phyloP scores from a whole-genome alignment of 2,113 vertebrate genomes.

The Hiodon tergisus region DNA sequence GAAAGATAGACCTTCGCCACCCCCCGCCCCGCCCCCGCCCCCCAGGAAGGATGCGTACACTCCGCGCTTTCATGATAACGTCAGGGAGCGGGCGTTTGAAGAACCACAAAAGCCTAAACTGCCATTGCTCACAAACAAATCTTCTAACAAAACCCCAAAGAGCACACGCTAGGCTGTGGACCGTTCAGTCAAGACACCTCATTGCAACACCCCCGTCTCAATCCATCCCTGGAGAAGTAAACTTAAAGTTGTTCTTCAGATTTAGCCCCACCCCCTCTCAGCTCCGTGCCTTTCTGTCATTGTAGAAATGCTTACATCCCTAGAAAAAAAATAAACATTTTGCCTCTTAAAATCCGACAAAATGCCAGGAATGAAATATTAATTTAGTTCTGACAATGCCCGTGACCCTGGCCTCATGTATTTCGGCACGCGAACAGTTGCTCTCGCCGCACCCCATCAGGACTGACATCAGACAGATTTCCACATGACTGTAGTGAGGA shows the following conservation, averaged over 20 bases:
- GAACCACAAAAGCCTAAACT: not conserved
- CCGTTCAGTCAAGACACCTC: no score
- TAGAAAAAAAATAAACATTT: not conserved
- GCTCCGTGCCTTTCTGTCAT: no score
- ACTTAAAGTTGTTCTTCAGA: no score
- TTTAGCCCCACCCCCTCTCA: no score
- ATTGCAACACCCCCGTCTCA: no score
- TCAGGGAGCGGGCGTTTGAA: not conserved
- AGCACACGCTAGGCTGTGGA: not conserved
- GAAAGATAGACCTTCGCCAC: not conserved
- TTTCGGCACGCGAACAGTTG: conserved; percentile 38
- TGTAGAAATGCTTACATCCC: no score
- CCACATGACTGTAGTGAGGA: conserved; percentile 51
- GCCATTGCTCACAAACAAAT: not conserved
- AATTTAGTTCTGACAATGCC: no score
- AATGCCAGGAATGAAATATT: not conserved
- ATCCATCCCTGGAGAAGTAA: no score
- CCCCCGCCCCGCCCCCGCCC: not conserved
- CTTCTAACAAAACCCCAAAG: not conserved
- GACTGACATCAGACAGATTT: conserved; percentile 66
- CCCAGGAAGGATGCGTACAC: not conserved
- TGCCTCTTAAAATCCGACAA: not conserved
- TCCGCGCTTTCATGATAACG: conserved; percentile 16
- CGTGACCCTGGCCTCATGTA: conserved; percentile 40
- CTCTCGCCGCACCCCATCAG: conserved; percentile 42